phyloP scores from a whole-genome alignment of 1,140 invertebrate genomes.

The Campoletis sonorensis region DNA sequence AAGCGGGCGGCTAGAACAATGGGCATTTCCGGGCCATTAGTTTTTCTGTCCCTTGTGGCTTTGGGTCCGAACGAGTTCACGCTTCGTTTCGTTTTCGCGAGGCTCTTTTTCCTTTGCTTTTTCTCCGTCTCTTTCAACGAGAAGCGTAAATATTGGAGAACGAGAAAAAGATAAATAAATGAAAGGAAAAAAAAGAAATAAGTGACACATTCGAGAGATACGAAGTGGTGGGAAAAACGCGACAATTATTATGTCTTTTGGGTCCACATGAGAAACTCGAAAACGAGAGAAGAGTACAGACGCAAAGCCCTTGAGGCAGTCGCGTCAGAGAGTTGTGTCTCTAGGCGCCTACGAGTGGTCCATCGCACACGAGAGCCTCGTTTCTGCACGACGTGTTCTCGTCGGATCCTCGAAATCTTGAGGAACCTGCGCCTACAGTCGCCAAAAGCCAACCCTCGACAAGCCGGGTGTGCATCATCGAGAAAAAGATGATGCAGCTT shows the following conservation, averaged over 20 bases:
- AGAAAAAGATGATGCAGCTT: constrained; percentile 1
- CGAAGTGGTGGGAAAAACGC: not conserved
- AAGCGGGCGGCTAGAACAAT: too few relatives aligned
- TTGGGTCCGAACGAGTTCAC: too few relatives aligned
- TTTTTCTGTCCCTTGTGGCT: too few relatives aligned
- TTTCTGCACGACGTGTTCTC: not conserved
- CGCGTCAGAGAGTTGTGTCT: constrained; percentile 12
- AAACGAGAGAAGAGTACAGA: not conserved
- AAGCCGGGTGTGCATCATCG: constrained; percentile 5
- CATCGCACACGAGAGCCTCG: not conserved
- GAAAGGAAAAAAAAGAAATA: too few relatives aligned
- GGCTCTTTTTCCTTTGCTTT: too few relatives aligned
- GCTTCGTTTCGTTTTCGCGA: too few relatives aligned
- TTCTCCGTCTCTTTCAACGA: too few relatives aligned
- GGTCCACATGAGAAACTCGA: not conserved
- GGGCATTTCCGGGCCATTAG: too few relatives aligned
- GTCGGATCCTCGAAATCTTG: not conserved
- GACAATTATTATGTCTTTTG: not conserved
- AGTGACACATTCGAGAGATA: not conserved
- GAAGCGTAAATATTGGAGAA: too few relatives aligned
- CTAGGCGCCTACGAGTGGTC: constrained; percentile 26
- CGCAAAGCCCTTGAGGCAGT: not conserved
- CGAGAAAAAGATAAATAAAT: too few relatives aligned
- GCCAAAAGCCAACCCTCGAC: not conserved
- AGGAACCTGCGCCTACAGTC: not conserved